phyloP scores from a whole-genome alignment of 2,113 vertebrate species.

The Hippocampus mohnikei region DNA sequence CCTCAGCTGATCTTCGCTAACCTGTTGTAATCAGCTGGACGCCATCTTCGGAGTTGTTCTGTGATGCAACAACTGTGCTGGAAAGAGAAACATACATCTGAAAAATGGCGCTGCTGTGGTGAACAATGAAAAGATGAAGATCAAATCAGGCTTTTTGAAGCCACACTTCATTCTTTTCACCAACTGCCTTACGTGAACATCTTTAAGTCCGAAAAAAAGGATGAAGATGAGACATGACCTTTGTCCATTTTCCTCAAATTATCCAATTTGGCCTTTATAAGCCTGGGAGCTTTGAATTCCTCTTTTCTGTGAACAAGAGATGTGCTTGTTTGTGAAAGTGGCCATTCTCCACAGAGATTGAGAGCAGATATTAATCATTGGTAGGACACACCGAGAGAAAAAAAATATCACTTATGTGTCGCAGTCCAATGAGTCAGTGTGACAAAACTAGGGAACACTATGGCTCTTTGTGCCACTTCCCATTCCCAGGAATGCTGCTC shows the following conservation, averaged over 20 bases:
- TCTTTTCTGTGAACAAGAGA: constrained; percentile 83
- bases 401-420: constrained; percentile 83
- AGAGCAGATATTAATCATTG: constrained; percentile 96
- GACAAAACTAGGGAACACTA: constrained; percentile 81
- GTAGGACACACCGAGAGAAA: constrained; percentile 72
- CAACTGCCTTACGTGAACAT: constrained; percentile 37
- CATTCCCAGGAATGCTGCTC: constrained; percentile 86
- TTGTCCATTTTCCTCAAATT: constrained; percentile 81
- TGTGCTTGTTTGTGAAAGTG: constrained; percentile 85
- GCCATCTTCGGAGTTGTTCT: constrained; percentile 96
- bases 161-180: not conserved
- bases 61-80: constrained; percentile 74
- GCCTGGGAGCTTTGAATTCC: constrained; percentile 77
- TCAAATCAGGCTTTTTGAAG: not conserved
- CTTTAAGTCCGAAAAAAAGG: constrained; percentile 28
- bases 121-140: not conserved
- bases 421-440: constrained; percentile 86
- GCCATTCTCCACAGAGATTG: constrained; percentile 82
- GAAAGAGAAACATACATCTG: not conserved
- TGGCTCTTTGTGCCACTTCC: constrained; percentile 83
- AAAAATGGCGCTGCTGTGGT: not conserved
- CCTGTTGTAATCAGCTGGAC: constrained; percentile 89
- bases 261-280: constrained; percentile 89
- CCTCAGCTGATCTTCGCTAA: constrained; percentile 75
- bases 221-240: constrained; percentile 79